phyloP scores from a whole-genome alignment of 2,888 invertebrate species.

The Microctonus aethiopoides region DNA sequence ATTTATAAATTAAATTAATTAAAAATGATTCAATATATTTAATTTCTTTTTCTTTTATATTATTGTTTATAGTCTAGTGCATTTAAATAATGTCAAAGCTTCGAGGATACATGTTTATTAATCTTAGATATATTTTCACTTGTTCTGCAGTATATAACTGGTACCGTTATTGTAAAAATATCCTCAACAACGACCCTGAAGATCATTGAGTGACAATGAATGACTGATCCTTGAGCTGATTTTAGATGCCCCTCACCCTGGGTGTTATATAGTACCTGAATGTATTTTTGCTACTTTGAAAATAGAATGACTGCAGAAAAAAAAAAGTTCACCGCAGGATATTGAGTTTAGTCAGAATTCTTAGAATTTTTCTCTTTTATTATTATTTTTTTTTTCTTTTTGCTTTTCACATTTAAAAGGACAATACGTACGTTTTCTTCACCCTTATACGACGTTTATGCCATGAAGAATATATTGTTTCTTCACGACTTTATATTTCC shows the following conservation, averaged over 20 bases:
- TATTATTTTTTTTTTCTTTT: neutral
- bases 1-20: no score
- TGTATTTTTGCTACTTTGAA: neutral
- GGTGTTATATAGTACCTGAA: no score
- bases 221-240: neutral
- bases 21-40: no score
- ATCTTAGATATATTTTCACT: neutral
- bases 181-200: neutral
- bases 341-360: neutral
- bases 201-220: conserved; percentile 3
- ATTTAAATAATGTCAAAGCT: no score
- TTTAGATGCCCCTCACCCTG: conserved; percentile 5
- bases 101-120: no score
- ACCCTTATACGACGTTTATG: no score
- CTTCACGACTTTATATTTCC: no score
- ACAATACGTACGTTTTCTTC: no score
- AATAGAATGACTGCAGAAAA: neutral
- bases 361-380: neutral
- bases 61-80: no score
- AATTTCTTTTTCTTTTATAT: no score
- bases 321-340: conserved; percentile 12
- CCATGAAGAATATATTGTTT: no score
- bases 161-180: neutral
- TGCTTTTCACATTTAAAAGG: neutral
- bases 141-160: neutral